Conservation (phyloP, 2,888 invertebrate genomes). For the Abrostola triplasia region DNA sequence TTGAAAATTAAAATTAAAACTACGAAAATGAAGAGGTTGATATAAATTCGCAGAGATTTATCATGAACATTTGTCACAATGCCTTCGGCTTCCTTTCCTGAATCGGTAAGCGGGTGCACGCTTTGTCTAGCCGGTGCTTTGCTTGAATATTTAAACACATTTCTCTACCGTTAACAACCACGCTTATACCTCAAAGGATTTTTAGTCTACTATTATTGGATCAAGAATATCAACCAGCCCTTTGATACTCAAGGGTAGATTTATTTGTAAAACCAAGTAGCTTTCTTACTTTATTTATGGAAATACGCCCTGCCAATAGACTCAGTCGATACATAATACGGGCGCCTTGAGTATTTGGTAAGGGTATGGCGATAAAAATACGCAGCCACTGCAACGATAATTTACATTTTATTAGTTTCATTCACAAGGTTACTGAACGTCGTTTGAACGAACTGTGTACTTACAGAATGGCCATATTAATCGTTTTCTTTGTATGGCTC, state of each 20-base stretch:
- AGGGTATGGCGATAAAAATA: constrained; percentile 21
- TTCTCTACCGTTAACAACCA: constrained; percentile 8
- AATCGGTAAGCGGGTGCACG: constrained; percentile 29
- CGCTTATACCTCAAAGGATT: constrained; percentile 6
- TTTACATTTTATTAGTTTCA: constrained; percentile 33
- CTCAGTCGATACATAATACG: constrained; percentile 16
- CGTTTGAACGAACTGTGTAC: constrained; percentile 10
- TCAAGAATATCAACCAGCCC: background rate
- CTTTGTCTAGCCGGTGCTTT: constrained; percentile 22
- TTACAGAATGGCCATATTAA: constrained; percentile 11
- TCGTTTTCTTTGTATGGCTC: constrained; percentile 2
- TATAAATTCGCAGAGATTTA: constrained; percentile 19
- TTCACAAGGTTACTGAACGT: constrained; percentile 20
- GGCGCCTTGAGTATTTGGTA: constrained; percentile 12
- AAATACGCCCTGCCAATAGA: background rate
- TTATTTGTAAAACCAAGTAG: background rate
- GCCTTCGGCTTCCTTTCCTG: constrained; percentile 38
- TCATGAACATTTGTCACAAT: constrained; percentile 38
- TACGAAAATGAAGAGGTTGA: constrained; percentile 8
- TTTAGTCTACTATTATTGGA: constrained; percentile 5
- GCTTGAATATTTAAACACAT: constrained; percentile 32
- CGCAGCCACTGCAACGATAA: constrained; percentile 25
- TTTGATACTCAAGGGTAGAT: constrained; percentile 1
- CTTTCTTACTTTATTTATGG: background rate
- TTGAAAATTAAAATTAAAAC: constrained; percentile 8